Evolutionary conservation across 2,797 vertebrate species (phyloP), one percentile per base, ranked within the genome.

Genomic region (Urophycis tenuis): DNA sequence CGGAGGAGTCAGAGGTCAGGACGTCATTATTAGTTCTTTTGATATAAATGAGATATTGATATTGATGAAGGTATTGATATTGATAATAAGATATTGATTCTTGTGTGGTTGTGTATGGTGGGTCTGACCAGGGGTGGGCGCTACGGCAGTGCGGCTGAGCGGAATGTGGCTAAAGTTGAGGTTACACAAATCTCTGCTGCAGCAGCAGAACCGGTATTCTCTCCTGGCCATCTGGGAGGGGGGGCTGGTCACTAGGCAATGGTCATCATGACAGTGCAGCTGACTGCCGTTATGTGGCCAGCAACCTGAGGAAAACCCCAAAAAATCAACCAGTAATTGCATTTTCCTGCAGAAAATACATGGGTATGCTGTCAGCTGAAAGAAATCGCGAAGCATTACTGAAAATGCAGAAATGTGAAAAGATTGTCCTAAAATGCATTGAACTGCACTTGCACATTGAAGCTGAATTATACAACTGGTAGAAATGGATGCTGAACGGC

Each of bases 201-300:
- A 99, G 92, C 97, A 99, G 89, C 97, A 99, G 90, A 98, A 98
- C 31, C 94, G 93, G 1, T 95, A 96, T 5, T 76, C 94, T 94
- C 80, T 95, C 97, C 86, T 96, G 96, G 85, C 17, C 53, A 95
- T 93, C 88, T 93, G 92, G 30, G 95, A 93, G 5, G 95, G 94
- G 0, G 92, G 91, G 19, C 91, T 93, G 17, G 95, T 95, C 76
- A 96, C 94, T 74, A 96, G 93, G 78, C 97, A 99, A 88, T 94
- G 95, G 84, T 95, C 92, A 72, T 93, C 93, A 77, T 93, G 91
- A 89, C 97, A 99, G 79, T 96, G 95, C 80, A 94, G 94, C 72
- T 95, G 93, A 81, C 95, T 93, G n/a, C 94, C 94, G 72, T 93
- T 93, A 81, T 95, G 94, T 82, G 93, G 92, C 96, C 96, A 99